Percentiles rank a stretch among this genome's conserved stretches.
Evolutionary conservation across 2,888 invertebrate genomes (phyloP).

Genomic region (Bembecia ichneumoniformis): DNA sequence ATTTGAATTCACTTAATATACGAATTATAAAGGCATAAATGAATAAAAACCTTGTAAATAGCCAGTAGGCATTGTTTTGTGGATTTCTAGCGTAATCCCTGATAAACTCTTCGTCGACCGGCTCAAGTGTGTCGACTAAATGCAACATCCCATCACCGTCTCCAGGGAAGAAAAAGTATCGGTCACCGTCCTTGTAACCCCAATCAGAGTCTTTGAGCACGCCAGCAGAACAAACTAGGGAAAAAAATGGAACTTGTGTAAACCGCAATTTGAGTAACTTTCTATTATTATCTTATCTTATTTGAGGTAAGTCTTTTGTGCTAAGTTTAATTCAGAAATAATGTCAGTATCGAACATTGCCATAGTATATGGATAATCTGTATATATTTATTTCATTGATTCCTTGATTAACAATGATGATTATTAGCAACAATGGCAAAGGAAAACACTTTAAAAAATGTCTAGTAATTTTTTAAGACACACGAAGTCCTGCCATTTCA

Average conservation of each 20-base stretch:
- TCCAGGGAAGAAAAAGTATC: slow-evolving; percentile 37
- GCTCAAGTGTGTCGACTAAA: slow-evolving; percentile 28
- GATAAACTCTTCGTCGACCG: slow-evolving; percentile 22
- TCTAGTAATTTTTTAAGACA: no score
- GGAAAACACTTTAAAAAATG: no score
- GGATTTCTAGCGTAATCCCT: slow-evolving; percentile 19
- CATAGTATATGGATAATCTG: no score
- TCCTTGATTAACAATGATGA: no score
- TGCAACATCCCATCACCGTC: slow-evolving; percentile 28
- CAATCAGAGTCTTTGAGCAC: slow-evolving; percentile 23
- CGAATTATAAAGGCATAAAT: no score
- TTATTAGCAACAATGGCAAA: no score
- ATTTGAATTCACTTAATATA: no score
- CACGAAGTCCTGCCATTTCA: no score
- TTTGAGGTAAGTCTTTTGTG: no score
- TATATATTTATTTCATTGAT: no score
- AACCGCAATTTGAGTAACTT: neutral
- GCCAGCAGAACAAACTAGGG: slow-evolving; percentile 29
- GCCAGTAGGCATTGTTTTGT: slow-evolving; percentile 28
- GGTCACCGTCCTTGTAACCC: slow-evolving; percentile 31
- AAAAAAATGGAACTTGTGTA: neutral
- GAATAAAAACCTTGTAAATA: slow-evolving; percentile 31
- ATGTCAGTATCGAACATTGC: neutral
- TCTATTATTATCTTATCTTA: slow-evolving; percentile 10
- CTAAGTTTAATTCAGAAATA: no score